phyloP scores from a whole-genome alignment of 2,888 invertebrate genomes.

The Andrena praecox region DNA sequence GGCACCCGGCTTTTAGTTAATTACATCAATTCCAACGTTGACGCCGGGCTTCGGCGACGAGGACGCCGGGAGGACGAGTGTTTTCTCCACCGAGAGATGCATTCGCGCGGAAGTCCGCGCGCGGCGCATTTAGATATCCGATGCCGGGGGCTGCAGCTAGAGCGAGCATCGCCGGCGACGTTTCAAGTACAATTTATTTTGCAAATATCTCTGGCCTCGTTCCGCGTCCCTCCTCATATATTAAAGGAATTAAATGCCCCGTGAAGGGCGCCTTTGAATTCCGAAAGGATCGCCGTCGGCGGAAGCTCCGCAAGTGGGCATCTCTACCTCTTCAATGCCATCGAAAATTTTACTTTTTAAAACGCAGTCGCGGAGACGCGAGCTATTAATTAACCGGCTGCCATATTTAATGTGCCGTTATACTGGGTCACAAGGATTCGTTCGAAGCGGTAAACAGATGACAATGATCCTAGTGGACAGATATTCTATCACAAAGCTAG shows the following conservation, averaged over 20 bases:
- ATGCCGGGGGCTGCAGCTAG: background rate
- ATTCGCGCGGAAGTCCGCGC: constrained; percentile 49
- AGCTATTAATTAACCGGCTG: background rate
- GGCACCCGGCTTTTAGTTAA: constrained; percentile 69
- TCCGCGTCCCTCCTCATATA: constrained; percentile 9
- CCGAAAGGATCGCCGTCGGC: background rate
- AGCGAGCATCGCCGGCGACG: constrained; percentile 14
- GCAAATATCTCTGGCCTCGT: constrained; percentile 35
- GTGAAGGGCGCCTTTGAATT: background rate
- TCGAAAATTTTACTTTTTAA: no score
- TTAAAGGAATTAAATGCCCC: constrained; percentile 37
- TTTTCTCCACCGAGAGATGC: constrained; percentile 57
- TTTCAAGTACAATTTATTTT: constrained; percentile 46
- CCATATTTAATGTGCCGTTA: no score
- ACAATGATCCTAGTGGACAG: background rate
- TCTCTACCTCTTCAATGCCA: background rate
- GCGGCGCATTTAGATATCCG: constrained; percentile 32
- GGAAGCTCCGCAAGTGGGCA: background rate
- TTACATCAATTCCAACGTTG: constrained; percentile 70
- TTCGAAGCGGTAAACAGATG: no score
- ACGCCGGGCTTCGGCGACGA: background rate
- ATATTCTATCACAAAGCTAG: background rate
- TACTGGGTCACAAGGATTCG: no score
- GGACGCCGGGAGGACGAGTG: constrained; percentile 53
- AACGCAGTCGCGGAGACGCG: no score